Base-by-base conservation (phyloP, 2,113 vertebrate genomes). In the Festucalex cinctus region DNA sequence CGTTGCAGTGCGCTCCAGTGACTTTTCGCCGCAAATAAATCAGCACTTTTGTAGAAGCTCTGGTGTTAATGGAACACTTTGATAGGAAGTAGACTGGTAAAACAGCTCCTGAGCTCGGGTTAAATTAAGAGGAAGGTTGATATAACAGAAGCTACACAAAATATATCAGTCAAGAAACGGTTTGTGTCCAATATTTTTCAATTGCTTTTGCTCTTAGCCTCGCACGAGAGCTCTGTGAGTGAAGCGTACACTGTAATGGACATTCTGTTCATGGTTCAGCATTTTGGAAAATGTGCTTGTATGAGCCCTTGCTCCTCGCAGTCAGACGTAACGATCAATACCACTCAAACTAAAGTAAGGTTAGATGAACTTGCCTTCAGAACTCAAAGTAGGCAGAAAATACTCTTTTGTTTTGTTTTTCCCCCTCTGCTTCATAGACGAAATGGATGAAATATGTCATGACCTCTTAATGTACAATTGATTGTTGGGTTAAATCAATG, bases 1-100 rank as follows among this genome's bases (percentile, higher is more conserved):
- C 44, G 62, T 5, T 53, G 63, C 46, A 6, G 70, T 76, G 76
- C 65, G 66, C 67, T 69, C 54, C 37, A 65, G 6, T 48, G 69
- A 75, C 46, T 16, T 69, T 36, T 26, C 16, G 14, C 43, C 56
- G 35, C 77, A 61, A 78, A 76, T 78, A 78, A 74, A 74, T 75
- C 63, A 58, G 0, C 58, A 17, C 26, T 70, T 64, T 73, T 49
- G 46, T 48, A 13, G 66, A 2, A 43, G 32, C 46, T 75, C n/a
- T 48, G 54, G 63, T 73, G 53, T 84, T 80, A 81, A 78, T 72
- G 65, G 71, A 77, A 80, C 57, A 56, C 57, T 76, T 82, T 71
- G 74, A 72, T 61, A 22, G 54, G 64, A 65, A 65, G 65, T 74
- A 57, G 54, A 28, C 54, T 26, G 39, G 13, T n/a, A 14, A 24